Evolutionary conservation across 2,797 vertebrate genomes (phyloP), one percentile per base, ranked within the genome.

Genomic region (Eulemur albifrons): DNA sequence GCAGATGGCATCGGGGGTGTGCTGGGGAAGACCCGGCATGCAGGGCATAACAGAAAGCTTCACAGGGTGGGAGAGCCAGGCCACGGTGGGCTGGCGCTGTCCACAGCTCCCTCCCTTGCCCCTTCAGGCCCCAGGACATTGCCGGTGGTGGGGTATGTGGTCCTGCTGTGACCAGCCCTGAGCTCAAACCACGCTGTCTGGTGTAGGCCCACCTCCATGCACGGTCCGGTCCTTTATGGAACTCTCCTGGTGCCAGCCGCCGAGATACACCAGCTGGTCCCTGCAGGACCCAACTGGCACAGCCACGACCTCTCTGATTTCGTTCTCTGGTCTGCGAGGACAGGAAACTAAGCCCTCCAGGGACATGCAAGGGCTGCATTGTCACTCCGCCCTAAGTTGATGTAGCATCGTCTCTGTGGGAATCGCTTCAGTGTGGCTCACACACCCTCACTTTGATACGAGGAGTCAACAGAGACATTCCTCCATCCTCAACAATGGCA

Each of bases 91-190:
- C 32, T 63, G 25, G 57, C 0, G 0, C 1, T 45, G 45, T 54
- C 76, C 61, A 3, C 0, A 0, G 63, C 45, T 17, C 7, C 52
- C 38, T 69, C 23, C 63, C 25, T 38, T 8, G 0, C 7, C 35
- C 21, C 63, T 38, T 54, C 3, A 70, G 45, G 45, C 21, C n/a
- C 83, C 30, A 27, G 57, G 40, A 8, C 17, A 8, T 18, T n/a
- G 48, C 4, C 0, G 54, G 15, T 0, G 10, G 18, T 5, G 23
- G 2, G 4, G 30, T 35, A 10, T 10, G 13, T 5, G 8, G 2
- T 32, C 79, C 83, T 35, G 23, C 32, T 35, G 10, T 73, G 43
- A 27, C 67, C 45, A 79, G 43, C 67, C 65, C 38, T 48, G 20
- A 69, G 20, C 75, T 73, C 9, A 52, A 59, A 65, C 35, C 5